Evolutionary conservation across 2,113 vertebrate genomes (phyloP).

Genomic region (Ophthalmolycus amberensis): DNA sequence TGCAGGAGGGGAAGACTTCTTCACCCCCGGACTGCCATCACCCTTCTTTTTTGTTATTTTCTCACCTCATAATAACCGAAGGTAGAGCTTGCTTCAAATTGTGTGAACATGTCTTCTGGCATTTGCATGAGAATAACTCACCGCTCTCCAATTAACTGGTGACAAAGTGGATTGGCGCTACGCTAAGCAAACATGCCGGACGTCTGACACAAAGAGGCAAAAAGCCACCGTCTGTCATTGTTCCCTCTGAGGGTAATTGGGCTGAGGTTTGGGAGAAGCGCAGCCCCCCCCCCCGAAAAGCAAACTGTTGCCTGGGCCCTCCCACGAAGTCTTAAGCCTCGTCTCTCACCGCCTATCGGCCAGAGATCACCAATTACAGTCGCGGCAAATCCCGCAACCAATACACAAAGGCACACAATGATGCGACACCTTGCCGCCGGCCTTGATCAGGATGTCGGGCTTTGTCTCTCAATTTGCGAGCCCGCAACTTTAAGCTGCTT

Average conservation of each 20-base stretch:
- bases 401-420: constrained; percentile 61
- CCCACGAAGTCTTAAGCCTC: constrained; percentile 62
- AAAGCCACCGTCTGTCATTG: constrained; percentile 69
- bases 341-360: constrained; percentile 53
- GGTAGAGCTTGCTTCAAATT: constrained; percentile 57
- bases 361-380: constrained; percentile 80
- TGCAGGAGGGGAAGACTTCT: constrained; percentile 17
- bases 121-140: constrained; percentile 78
- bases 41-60: constrained; percentile 34
- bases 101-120: constrained; percentile 51
- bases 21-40: constrained; percentile 1
- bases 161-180: constrained; percentile 71
- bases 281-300: constrained; percentile 44
- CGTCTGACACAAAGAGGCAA: constrained; percentile 73
- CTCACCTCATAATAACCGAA: constrained; percentile 39
- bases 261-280: constrained; percentile 48
- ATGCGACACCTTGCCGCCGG: constrained; percentile 63
- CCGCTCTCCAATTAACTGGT: constrained; percentile 78
- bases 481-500: constrained; percentile 54
- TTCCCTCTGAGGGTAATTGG: constrained; percentile 70
- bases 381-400: constrained; percentile 60
- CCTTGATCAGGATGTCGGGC: constrained; percentile 58
- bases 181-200: constrained; percentile 68
- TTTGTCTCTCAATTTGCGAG: constrained; percentile 64
- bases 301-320: constrained; percentile 51